Conservation (phyloP, 2,888 invertebrate species). For the Drosophila kanekoi region DNA sequence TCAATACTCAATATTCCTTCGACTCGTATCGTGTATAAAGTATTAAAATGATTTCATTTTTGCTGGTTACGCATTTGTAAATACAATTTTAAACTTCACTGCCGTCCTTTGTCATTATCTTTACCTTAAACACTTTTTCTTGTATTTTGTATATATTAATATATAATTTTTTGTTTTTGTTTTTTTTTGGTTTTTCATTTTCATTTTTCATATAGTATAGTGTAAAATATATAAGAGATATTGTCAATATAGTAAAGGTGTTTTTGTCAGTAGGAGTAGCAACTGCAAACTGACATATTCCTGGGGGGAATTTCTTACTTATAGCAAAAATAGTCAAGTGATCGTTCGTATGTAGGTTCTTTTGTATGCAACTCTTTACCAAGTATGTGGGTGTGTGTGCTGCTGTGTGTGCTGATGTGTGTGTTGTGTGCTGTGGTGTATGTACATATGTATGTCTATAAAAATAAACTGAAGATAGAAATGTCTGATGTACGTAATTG, state of each 20-base stretch:
- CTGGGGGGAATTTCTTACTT: slow-evolving; percentile 81
- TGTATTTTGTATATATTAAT: slow-evolving; percentile 70
- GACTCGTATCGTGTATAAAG: slow-evolving; percentile 79
- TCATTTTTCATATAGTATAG: slow-evolving; percentile 80
- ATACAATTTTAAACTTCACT: slow-evolving; percentile 78
- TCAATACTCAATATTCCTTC: slow-evolving; percentile 57
- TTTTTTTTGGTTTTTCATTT: slow-evolving; percentile 17
- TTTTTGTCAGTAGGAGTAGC: slow-evolving; percentile 77
- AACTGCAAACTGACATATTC: slow-evolving; percentile 76
- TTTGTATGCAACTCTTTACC: slow-evolving; percentile 58
- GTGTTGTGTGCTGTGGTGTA: slow-evolving; percentile 43
- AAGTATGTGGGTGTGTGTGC: slow-evolving; percentile 37
- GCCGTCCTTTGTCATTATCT: slow-evolving; percentile 43
- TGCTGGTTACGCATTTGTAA: slow-evolving; percentile 78
- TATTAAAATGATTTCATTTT: slow-evolving; percentile 81
- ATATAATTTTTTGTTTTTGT: slow-evolving; percentile 64
- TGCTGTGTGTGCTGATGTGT: slow-evolving; percentile 1
- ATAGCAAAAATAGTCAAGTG: slow-evolving; percentile 82
- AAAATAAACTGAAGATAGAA: slow-evolving; percentile 49
- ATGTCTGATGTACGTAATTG: slow-evolving; percentile 48
- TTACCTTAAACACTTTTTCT: slow-evolving; percentile 36
- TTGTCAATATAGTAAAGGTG: slow-evolving; percentile 85
- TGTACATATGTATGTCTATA: slow-evolving; percentile 58
- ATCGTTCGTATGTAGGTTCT: slow-evolving; percentile 73
- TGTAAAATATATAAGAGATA: slow-evolving; percentile 85